Percentiles rank a stretch among this genome's conserved stretches.
Conservation (phyloP, 1,140 invertebrate species). For the Bicyclus anynana region DNA sequence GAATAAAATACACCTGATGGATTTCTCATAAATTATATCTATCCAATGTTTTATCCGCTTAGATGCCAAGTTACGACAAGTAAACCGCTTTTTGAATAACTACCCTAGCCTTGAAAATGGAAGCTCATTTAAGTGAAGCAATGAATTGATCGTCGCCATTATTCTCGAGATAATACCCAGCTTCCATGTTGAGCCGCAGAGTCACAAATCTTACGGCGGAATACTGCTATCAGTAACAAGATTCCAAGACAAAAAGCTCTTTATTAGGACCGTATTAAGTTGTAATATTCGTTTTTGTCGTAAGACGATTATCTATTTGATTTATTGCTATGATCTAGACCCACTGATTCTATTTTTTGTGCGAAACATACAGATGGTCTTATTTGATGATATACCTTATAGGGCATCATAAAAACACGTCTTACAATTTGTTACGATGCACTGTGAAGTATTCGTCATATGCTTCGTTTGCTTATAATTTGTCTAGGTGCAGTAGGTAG, state of each 20-base stretch:
- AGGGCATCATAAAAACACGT: too few species aligned
- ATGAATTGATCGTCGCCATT: constrained; percentile 39
- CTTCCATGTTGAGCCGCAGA: constrained; percentile 24
- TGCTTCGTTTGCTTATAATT: too few species aligned
- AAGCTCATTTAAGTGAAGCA: constrained; percentile 26
- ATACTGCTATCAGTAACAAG: constrained; percentile 27
- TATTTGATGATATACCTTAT: too few species aligned
- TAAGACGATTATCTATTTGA: neutral
- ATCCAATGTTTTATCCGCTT: neutral
- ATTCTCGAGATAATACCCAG: constrained; percentile 33
- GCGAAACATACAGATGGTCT: too few species aligned
- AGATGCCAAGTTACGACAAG: neutral
- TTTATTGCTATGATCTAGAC: neutral
- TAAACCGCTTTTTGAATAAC: constrained; percentile 24
- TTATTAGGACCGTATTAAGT: constrained; percentile 7
- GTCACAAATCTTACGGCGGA: constrained; percentile 30
- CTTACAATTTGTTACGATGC: too few species aligned
- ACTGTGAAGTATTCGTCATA: too few species aligned
- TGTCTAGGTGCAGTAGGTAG: too few species aligned
- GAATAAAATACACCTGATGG: neutral
- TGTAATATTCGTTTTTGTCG: neutral
- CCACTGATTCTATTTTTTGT: too few species aligned
- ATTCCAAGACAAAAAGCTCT: constrained; percentile 19
- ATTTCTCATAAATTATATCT: neutral
- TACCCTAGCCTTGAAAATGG: constrained; percentile 28